Evolutionary conservation across 2,888 invertebrate genomes (phyloP).

Genomic region (Campopleginae sp.): DNA sequence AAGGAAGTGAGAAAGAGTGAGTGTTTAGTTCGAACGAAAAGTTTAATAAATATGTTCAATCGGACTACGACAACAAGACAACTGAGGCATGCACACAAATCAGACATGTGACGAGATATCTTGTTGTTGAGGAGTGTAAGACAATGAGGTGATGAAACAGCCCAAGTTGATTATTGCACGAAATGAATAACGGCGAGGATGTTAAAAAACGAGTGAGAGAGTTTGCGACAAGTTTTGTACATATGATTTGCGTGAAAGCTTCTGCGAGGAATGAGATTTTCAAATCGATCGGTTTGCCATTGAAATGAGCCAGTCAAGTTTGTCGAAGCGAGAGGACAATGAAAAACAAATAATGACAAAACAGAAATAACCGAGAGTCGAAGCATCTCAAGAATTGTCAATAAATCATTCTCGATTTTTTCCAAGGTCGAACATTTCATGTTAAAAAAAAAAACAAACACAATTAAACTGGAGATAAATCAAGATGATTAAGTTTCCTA

Average conservation of each 20-base stretch:
- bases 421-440: constrained; percentile 6
- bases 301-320: constrained; percentile 37
- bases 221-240: constrained; percentile 49
- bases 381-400: constrained; percentile 52
- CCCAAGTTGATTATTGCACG: constrained; percentile 30
- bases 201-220: constrained; percentile 11
- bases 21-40: constrained; percentile 38
- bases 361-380: constrained; percentile 27
- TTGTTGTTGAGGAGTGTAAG: constrained; percentile 59
- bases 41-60: constrained; percentile 62
- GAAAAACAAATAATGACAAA: constrained; percentile 27
- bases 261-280: constrained; percentile 39
- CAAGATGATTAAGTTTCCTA: constrained; percentile 24
- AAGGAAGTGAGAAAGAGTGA: background rate
- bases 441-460: constrained; percentile 5
- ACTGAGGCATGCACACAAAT: constrained; percentile 52
- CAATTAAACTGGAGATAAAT: background rate
- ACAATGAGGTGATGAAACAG: constrained; percentile 54
- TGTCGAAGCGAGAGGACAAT: constrained; percentile 44
- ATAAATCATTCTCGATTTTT: constrained; percentile 40
- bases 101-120: constrained; percentile 34
- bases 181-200: constrained; percentile 26
- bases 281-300: constrained; percentile 18
- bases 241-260: constrained; percentile 59
- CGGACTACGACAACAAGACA: constrained; percentile 60